These are phyloP conservation scores for Ophion costatus DNA, from an alignment of 2,888 invertebrate genomes.

Conservation along the genomic window DNA sequence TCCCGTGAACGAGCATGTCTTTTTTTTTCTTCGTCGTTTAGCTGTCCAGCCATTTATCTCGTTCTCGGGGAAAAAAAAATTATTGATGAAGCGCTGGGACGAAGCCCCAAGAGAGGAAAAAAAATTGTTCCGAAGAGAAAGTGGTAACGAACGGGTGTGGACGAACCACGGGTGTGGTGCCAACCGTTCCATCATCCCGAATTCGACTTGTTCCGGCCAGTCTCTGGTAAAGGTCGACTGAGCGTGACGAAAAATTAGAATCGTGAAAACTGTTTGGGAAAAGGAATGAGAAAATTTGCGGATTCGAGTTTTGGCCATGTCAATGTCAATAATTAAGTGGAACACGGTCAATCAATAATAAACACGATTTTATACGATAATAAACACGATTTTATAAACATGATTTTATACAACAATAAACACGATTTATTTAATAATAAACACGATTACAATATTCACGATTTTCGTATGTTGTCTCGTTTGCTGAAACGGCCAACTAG, in stretches of 20 bases:
- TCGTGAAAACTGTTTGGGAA: constrained; percentile 15
- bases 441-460: not conserved
- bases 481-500: no score
- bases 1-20: not conserved
- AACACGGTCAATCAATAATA: not conserved
- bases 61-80: constrained; percentile 27
- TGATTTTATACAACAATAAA: no score
- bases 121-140: constrained; percentile 57
- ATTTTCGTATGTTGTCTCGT: no score
- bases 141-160: constrained; percentile 38
- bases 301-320: not conserved
- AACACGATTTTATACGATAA: not conserved
- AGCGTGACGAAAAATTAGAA: constrained; percentile 26
- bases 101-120: constrained; percentile 17
- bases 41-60: constrained; percentile 29
- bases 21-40: constrained; percentile 5
- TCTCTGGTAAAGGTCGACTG: constrained; percentile 25
- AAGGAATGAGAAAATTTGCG: not conserved
- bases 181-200: constrained; percentile 55
- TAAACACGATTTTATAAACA: no score
- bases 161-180: constrained; percentile 29
- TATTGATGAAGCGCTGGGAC: constrained; percentile 46
- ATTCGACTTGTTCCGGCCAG: constrained; percentile 47
- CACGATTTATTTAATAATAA: no score
- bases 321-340: not conserved